Percentiles rank a stretch among this genome's conserved stretches.
These are phyloP conservation scores for Oligia latruncula DNA, from an alignment of 2,888 invertebrate genomes.

Conservation along the genomic window DNA sequence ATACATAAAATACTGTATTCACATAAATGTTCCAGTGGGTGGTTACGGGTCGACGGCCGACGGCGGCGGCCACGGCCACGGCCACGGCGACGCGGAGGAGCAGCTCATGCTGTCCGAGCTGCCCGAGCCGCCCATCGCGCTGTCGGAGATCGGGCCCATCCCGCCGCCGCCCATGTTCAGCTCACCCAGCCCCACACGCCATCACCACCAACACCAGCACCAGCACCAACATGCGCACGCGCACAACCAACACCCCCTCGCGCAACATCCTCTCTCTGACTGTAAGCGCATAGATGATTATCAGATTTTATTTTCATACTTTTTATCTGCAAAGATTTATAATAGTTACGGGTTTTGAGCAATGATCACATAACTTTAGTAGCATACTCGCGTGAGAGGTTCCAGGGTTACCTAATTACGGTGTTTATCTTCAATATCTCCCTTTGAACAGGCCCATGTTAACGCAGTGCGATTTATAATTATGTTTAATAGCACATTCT, in stretches of 20 bases:
- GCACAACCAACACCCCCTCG: slow-evolving; percentile 77
- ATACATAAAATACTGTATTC: not conserved
- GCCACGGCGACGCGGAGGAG: slow-evolving; percentile 78
- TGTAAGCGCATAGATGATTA: slow-evolving; percentile 77
- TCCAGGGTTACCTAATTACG: not conserved
- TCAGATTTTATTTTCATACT: not conserved
- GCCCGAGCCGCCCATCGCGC: slow-evolving; percentile 97
- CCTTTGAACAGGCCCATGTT: not conserved
- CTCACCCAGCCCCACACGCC: slow-evolving; percentile 94
- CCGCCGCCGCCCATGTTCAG: slow-evolving; percentile 99
- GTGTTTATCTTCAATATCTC: not conserved
- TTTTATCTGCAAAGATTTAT: not conserved
- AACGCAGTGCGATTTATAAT: not conserved
- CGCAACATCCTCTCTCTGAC: slow-evolving; percentile 82
- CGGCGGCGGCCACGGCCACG: slow-evolving; percentile 70
- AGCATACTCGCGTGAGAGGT: not conserved
- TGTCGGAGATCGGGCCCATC: slow-evolving; percentile 98
- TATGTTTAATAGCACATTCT: not conserved
- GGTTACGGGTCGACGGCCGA: slow-evolving; percentile 86
- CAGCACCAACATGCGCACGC: slow-evolving; percentile 70
- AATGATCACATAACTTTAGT: not conserved
- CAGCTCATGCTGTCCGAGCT: slow-evolving; percentile 95
- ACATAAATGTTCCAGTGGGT: slow-evolving; percentile 86
- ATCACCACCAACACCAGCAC: slow-evolving; percentile 78
- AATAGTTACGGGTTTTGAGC: not conserved